Percentiles rank a stretch among this genome's conserved stretches.
Evolutionary conservation across 2,113 vertebrate species (phyloP).

Genomic region (Malurus cyaneus): DNA sequence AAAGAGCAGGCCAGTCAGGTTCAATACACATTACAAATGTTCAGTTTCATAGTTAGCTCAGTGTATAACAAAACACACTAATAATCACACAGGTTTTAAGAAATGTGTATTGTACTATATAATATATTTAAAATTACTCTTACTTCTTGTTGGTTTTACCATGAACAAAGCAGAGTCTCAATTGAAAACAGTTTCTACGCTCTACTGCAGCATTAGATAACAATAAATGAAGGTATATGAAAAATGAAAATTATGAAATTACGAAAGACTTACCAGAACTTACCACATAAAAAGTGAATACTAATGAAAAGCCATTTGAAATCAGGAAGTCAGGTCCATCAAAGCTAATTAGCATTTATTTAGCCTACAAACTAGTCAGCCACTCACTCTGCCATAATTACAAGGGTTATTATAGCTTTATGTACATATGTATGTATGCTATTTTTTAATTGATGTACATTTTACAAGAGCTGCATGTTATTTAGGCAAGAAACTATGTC

Average conservation of each 20-base stretch:
- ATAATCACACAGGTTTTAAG: neutral
- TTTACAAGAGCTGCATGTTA: neutral
- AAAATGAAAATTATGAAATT: neutral
- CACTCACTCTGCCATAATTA: neutral
- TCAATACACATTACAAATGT: neutral
- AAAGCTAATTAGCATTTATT: neutral
- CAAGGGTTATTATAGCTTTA: neutral
- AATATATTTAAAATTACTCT: neutral
- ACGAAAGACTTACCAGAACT: neutral
- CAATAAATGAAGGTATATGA: neutral
- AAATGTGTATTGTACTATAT: neutral
- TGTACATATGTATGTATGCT: neutral
- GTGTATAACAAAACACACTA: neutral
- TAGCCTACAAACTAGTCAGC: neutral
- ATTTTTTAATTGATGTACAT: neutral
- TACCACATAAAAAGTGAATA: neutral
- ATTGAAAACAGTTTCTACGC: neutral
- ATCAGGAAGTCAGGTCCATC: neutral
- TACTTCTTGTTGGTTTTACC: neutral
- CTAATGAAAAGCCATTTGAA: neutral
- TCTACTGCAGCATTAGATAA: neutral
- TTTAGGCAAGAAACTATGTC: neutral
- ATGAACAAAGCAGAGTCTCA: neutral
- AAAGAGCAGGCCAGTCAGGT: neutral
- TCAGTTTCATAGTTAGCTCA: neutral